Conservation (phyloP, 2,888 invertebrate genomes). For the Leptopilina myrica region DNA sequence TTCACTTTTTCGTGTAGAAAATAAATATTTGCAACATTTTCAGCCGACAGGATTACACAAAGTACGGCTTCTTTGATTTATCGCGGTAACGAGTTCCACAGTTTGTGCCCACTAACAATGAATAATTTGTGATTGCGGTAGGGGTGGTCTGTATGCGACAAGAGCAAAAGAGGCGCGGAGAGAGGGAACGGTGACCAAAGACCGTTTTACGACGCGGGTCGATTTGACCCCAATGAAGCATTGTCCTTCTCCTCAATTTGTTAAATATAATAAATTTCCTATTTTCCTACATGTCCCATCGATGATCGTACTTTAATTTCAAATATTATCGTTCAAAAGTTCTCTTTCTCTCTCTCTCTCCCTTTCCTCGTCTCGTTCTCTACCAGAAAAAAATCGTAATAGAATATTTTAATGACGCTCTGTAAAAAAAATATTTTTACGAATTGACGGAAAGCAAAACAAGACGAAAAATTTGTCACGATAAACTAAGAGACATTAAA, state of each 20-base stretch:
- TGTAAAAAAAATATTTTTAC: too few species aligned
- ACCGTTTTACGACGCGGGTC: constrained; percentile 50
- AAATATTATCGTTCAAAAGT: too few species aligned
- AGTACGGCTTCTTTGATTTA: constrained; percentile 58
- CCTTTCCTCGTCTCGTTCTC: too few species aligned
- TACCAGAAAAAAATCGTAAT: too few species aligned
- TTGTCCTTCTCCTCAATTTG: constrained; percentile 56
- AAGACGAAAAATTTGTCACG: too few species aligned
- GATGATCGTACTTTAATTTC: too few species aligned
- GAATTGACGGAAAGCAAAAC: too few species aligned
- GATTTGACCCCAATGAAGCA: constrained; percentile 58
- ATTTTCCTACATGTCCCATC: too few species aligned
- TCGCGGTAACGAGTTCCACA: constrained; percentile 55
- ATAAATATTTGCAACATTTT: constrained; percentile 59
- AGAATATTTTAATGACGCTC: too few species aligned
- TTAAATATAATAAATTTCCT: constrained; percentile 54
- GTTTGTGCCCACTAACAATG: constrained; percentile 58
- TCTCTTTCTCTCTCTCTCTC: too few species aligned
- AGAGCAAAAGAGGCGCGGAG: neutral
- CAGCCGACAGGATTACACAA: constrained; percentile 50
- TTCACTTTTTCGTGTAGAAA: constrained; percentile 45
- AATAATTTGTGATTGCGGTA: constrained; percentile 58
- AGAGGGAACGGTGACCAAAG: constrained; percentile 40
- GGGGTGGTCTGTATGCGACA: constrained; percentile 46
- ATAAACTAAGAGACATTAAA: too few species aligned